phyloP scores from a whole-genome alignment of 2,113 vertebrate genomes.

The Tautogolabrus adspersus region DNA sequence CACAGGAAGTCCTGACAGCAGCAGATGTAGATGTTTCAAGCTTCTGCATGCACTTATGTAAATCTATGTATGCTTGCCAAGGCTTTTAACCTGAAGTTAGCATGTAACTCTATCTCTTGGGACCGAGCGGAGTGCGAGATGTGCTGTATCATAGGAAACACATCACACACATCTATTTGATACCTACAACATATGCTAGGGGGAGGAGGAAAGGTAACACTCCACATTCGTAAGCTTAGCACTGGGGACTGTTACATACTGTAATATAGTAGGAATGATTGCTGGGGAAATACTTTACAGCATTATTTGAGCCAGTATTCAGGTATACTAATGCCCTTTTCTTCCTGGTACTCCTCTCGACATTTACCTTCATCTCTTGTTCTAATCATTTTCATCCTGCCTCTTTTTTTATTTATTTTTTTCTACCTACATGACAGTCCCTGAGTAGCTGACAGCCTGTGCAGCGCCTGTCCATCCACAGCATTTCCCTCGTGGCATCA shows the following conservation, averaged over 20 bases:
- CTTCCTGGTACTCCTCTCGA: neutral
- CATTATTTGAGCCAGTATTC: too few species aligned
- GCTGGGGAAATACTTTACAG: too few species aligned
- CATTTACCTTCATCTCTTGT: neutral
- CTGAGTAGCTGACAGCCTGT: neutral
- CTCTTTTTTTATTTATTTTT: neutral
- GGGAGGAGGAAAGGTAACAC: neutral
- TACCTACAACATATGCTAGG: neutral
- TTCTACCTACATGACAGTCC: constrained; percentile 3
- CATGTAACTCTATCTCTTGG: constrained; percentile 7
- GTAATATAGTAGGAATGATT: too few species aligned
- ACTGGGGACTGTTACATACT: neutral
- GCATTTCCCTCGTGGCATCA: constrained; percentile 32
- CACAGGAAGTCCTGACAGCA: neutral
- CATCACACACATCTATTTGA: neutral
- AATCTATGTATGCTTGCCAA: neutral
- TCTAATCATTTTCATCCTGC: constrained; percentile 28
- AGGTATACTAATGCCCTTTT: too few species aligned
- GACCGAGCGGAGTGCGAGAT: neutral
- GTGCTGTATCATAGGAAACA: neutral
- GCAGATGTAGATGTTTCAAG: neutral
- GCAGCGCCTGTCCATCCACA: constrained; percentile 29
- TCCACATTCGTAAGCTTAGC: neutral
- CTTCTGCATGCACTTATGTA: constrained; percentile 16
- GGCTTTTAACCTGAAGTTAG: constrained; percentile 35